Evolutionary conservation across 2,888 invertebrate species (phyloP), one percentile per base, ranked within the genome.

Genomic region (Gari tellinella): DNA sequence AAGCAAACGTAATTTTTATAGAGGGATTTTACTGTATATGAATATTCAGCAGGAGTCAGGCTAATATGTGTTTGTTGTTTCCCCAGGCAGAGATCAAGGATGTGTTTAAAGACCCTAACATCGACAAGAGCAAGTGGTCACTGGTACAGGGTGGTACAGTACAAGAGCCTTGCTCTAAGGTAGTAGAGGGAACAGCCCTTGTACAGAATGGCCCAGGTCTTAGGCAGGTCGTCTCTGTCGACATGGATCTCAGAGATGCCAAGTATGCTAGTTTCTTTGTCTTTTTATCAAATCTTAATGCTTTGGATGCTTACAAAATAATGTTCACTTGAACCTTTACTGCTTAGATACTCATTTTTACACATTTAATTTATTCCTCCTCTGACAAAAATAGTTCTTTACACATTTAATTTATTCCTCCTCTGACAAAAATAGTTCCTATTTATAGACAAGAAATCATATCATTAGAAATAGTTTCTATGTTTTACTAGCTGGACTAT

Each of bases 221-320:
- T 31, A 81, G 90, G 48, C 89, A 89, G 68, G 84, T 86, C 14
- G 86, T 88, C 45, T 90, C 91, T 4, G 70, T 79, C 8, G 90
- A 89, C 60, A 85, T 92, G 62, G 91, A 92, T 73, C 86, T 91
- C 10, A 83, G 89, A 70, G 88, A 90, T 85, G 90, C 91, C 21
- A 90, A 86, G 91, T 92, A 77, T 58, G 56, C 19, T 7, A 31
- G 43, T 14, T 19, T 8, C 19, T 5, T 40, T 12, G 40, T 40
- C 40, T 40, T 40, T 40, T 40, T 40, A 40, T 15, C 15, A n/a
- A n/a, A n/a, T n/a, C n/a, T n/a, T n/a, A n/a, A n/a, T n/a, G n/a
- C n/a, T n/a, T n/a, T n/a, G n/a, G n/a, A n/a, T n/a, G n/a, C n/a
- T n/a, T n/a, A n/a, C n/a, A n/a, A n/a, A n/a, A n/a, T n/a, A n/a